phyloP scores from a whole-genome alignment of 2,797 vertebrate species.

The Sarcophilus harrisii region DNA sequence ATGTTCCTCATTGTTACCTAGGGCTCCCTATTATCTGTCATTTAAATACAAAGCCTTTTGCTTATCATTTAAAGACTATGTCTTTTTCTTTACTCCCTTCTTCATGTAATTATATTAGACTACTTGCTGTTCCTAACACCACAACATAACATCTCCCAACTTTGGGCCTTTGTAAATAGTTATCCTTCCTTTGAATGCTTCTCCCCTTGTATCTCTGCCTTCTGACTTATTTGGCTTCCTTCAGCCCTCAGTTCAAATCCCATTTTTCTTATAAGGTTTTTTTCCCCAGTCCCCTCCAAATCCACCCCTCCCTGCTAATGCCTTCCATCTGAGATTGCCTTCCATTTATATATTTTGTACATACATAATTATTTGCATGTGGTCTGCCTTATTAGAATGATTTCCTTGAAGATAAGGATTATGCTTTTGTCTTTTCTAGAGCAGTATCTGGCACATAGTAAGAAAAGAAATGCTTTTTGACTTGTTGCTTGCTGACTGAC shows the following conservation, averaged over 20 bases:
- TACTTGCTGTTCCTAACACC: background rate
- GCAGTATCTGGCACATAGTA: background rate
- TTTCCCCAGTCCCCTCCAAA: background rate
- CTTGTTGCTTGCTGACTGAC: background rate
- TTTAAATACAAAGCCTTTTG: background rate
- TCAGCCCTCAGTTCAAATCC: background rate
- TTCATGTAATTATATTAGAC: background rate
- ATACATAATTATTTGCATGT: background rate
- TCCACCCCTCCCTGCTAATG: background rate
- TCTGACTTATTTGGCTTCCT: background rate
- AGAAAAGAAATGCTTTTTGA: background rate
- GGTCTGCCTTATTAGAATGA: background rate
- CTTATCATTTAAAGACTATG: background rate
- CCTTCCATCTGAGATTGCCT: background rate
- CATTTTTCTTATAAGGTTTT: background rate
- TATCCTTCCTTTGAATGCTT: background rate
- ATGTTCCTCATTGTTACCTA: background rate
- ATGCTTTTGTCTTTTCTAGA: background rate
- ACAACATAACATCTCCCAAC: background rate
- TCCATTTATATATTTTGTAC: background rate
- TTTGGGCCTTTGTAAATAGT: background rate
- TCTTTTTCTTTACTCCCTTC: background rate
- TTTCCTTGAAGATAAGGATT: background rate
- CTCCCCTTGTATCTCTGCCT: background rate
- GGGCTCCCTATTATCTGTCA: background rate